Evolutionary conservation across 2,113 vertebrate species (phyloP), one percentile per base, ranked within the genome.

Genomic region (Otolemur garnettii): DNA sequence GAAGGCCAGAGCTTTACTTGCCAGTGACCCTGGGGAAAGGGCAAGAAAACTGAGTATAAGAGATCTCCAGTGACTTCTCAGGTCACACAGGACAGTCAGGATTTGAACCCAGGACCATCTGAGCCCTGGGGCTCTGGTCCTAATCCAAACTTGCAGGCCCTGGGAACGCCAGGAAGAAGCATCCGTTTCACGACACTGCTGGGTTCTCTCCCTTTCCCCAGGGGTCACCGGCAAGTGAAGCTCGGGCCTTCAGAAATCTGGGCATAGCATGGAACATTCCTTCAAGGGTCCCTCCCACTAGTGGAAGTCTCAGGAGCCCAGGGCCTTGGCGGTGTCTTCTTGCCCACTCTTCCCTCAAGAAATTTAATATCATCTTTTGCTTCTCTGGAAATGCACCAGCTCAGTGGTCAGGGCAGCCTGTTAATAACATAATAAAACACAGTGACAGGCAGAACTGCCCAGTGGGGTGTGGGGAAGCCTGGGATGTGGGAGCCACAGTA

Each of bases 111-210:
- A 79, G 45, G 28, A 59, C 9, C 0, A 0, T 22, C 22, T 9
- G 15, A 4, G 17, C 35, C 62, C 18, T 21, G 71, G 14, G 68
- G 22, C 45, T 21, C 19, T 7, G 35, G 33, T 87, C 87, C 80
- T 62, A 7, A 1, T 21, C 18, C 2, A 1, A 30, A 62, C 28
- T 19, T 33, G 5, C 3, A 0, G 66, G 50, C 19, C 28, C 59
- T 57, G 2, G 26, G 13, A 33, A 7, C n/a, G 0, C 15, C 33
- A 8, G 15, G 64, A 92, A 35, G 57, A 53, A 22, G 18, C 7
- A 17, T 55, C 82, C 2, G 18, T 24, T 26, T 4, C 38, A 26
- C 6, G 55, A 35, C 18, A 50, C 24, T 38, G 4, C 38, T 55
- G 18, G 42, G 38, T 2, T 71, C 6, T 81, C 38, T 60, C 2